These are phyloP conservation scores for Diabrotica virgifera DNA, from an alignment of 1,140 invertebrate genomes.

Conservation along the genomic window DNA sequence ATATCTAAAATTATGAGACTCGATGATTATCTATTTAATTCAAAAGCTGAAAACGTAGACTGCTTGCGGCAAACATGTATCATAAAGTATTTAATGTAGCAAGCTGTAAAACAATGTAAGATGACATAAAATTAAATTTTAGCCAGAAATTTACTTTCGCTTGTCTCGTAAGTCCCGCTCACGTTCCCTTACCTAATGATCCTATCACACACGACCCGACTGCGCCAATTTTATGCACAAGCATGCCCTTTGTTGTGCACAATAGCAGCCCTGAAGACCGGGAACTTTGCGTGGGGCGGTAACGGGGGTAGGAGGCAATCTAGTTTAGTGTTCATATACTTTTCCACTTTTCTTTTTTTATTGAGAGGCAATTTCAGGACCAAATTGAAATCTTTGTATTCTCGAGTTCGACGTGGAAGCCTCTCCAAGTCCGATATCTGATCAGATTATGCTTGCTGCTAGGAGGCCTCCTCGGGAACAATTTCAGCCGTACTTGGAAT, in stretches of 20 bases:
- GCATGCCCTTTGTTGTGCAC: constrained; percentile 30
- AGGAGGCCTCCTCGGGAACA: constrained; percentile 20
- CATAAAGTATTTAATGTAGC: background rate
- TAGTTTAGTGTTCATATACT: constrained; percentile 44
- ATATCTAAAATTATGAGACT: too few species aligned
- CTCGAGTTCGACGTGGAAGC: constrained; percentile 43
- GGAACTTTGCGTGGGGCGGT: constrained; percentile 14
- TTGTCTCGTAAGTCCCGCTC: background rate
- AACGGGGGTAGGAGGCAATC: constrained; percentile 29
- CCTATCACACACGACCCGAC: constrained; percentile 7
- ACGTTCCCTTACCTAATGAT: constrained; percentile 5
- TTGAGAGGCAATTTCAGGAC: constrained; percentile 49
- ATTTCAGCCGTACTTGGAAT: constrained; percentile 9
- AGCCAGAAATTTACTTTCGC: background rate
- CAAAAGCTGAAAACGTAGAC: background rate
- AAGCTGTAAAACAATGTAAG: background rate
- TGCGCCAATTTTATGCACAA: constrained; percentile 24
- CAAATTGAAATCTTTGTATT: constrained; percentile 51
- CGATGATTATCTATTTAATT: background rate
- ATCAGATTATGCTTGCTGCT: constrained; percentile 46
- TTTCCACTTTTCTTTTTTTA: constrained; percentile 41
- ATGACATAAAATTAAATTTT: background rate
- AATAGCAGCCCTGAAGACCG: constrained; percentile 23
- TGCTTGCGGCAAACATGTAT: background rate
- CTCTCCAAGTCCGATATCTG: constrained; percentile 47